These are phyloP conservation scores for Mizuhopecten yessoensis DNA, from an alignment of 1,140 invertebrate genomes.

Conservation along the genomic window DNA sequence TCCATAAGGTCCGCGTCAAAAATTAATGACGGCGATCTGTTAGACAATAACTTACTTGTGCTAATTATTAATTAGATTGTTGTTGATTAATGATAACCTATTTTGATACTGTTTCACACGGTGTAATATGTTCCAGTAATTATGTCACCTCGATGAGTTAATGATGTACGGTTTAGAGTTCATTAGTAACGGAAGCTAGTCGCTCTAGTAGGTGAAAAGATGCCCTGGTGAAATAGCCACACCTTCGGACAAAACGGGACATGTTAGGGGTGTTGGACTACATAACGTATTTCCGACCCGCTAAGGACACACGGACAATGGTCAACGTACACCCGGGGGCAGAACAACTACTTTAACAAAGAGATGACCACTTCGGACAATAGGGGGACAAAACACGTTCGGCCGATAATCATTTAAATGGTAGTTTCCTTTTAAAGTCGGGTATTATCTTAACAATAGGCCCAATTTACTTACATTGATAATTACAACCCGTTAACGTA, in stretches of 20 bases:
- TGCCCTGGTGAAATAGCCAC: background rate
- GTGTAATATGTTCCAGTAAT: background rate
- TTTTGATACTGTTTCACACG: slow-evolving; percentile 11
- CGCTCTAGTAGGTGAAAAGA: background rate
- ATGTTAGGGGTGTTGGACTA: background rate
- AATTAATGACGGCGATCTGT: background rate
- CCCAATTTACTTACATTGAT: slow-evolving; percentile 28
- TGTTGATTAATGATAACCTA: background rate
- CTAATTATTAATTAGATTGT: too few species aligned
- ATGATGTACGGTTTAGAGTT: background rate
- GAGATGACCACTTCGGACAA: slow-evolving; percentile 16
- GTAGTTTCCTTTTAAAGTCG: background rate
- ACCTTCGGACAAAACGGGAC: background rate
- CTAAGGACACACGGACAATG: background rate
- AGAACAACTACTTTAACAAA: slow-evolving; percentile 5
- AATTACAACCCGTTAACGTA: slow-evolving; percentile 21
- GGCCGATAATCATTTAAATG: slow-evolving; percentile 19
- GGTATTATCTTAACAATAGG: slow-evolving; percentile 15
- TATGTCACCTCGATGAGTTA: background rate
- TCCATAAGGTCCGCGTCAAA: too few species aligned
- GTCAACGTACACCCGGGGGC: background rate
- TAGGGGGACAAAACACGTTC: slow-evolving; percentile 1
- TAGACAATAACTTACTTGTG: background rate
- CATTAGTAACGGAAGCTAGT: background rate
- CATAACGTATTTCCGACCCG: slow-evolving; percentile 17